Evolutionary conservation across 23 tunicate genomes (phyloP).

Genomic region (Diplosoma virens): DNA sequence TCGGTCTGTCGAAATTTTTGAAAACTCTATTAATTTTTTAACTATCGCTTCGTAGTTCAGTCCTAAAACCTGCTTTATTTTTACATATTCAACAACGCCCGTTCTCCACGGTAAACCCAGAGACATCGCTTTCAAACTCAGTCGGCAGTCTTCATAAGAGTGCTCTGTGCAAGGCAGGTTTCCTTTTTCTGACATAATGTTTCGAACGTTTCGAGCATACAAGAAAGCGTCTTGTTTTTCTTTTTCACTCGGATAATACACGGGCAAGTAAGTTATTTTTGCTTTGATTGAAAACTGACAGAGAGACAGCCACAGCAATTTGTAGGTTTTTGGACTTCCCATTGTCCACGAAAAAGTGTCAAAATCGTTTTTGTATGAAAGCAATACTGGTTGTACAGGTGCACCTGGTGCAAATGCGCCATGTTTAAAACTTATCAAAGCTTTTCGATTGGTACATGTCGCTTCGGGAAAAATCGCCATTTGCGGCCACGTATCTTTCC

Average conservation of each 20-base stretch:
- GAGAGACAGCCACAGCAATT: slow-evolving; percentile 66
- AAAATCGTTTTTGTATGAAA: slow-evolving; percentile 49
- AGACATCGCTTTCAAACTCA: slow-evolving; percentile 59
- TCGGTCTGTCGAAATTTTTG: slow-evolving; percentile 35
- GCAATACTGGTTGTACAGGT: slow-evolving; percentile 75
- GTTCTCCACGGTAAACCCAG: slow-evolving; percentile 64
- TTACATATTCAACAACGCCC: slow-evolving; percentile 75
- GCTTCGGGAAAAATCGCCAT: slow-evolving; percentile 83
- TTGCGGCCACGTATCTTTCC: slow-evolving; percentile 59
- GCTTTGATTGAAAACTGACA: slow-evolving; percentile 56
- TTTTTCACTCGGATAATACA: slow-evolving; percentile 39
- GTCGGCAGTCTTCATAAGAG: slow-evolving; percentile 71
- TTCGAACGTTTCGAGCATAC: slow-evolving; percentile 67
- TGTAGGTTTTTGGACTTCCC: slow-evolving; percentile 49
- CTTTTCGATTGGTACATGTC: slow-evolving; percentile 80
- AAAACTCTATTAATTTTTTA: slow-evolving; percentile 57
- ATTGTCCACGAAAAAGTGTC: slow-evolving; percentile 79
- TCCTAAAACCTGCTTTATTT: slow-evolving; percentile 54
- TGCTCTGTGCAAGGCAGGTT: slow-evolving; percentile 71
- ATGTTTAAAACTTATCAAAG: slow-evolving; percentile 71
- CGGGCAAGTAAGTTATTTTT: slow-evolving; percentile 58
- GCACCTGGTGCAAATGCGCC: slow-evolving; percentile 89
- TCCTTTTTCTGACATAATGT: slow-evolving; percentile 33
- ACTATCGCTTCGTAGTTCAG: slow-evolving; percentile 49
- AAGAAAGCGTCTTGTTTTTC: slow-evolving; percentile 65